Evolutionary conservation across 2,797 vertebrate species (phyloP).

Genomic region (Ptychadena robeensis): DNA sequence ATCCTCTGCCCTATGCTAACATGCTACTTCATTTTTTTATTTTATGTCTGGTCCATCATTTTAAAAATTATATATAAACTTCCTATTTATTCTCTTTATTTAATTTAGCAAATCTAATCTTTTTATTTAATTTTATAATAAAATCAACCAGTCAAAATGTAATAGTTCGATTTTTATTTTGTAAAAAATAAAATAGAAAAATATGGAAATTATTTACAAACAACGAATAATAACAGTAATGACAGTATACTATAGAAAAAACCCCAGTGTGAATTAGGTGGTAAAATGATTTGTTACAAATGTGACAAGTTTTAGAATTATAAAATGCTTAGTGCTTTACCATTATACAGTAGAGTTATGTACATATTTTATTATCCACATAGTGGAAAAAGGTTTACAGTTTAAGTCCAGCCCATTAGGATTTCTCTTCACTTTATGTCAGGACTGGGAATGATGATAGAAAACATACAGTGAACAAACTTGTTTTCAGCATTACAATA

Average conservation of each 20-base stretch:
- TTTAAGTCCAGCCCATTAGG: no score
- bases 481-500: no score
- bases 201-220: not conserved
- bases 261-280: not conserved
- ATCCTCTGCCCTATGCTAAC: no score
- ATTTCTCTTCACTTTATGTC: no score
- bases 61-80: no score
- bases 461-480: no score
- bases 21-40: no score
- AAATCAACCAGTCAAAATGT: not conserved
- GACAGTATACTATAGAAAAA: not conserved
- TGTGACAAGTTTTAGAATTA: not conserved
- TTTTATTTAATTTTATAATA: not conserved
- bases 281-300: not conserved
- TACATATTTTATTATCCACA: not conserved
- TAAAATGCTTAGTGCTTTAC: not conserved
- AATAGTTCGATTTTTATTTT: not conserved
- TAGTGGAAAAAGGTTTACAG: not conserved
- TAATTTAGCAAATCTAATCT: not conserved
- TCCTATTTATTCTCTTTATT: no score
- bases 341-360: not conserved
- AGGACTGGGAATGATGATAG: no score
- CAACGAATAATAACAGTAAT: not conserved
- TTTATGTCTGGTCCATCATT: no score
- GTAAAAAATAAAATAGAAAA: conserved; percentile 4